Evolutionary conservation across 1,140 invertebrate species (phyloP).

Genomic region (Drosophila jambulina): DNA sequence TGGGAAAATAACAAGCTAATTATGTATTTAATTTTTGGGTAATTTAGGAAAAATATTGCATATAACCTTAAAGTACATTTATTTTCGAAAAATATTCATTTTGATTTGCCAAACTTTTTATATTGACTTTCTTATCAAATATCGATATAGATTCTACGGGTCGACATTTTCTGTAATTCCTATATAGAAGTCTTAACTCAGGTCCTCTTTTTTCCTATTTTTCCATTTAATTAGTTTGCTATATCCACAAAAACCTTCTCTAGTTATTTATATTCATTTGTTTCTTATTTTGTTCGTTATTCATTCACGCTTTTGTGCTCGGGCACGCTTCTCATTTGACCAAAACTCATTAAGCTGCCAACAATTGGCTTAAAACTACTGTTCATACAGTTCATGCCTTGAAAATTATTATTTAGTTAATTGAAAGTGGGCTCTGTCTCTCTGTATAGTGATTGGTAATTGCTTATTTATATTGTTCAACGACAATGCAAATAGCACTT

Average conservation of each 20-base stretch:
- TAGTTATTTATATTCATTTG: constrained; percentile 1
- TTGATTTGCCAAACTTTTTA: too few species aligned
- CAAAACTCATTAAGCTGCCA: constrained; percentile 13
- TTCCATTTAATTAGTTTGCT: too few species aligned
- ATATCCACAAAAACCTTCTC: too few species aligned
- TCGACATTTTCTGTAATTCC: too few species aligned
- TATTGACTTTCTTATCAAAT: too few species aligned
- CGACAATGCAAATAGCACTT: constrained; percentile 32
- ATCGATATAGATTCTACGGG: too few species aligned
- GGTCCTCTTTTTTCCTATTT: too few species aligned
- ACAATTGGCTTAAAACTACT: neutral
- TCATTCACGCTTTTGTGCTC: constrained; percentile 6
- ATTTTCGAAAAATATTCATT: too few species aligned
- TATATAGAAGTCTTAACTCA: too few species aligned
- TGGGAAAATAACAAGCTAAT: neutral
- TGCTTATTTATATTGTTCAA: constrained; percentile 12
- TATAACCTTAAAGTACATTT: too few species aligned
- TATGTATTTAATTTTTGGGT: neutral
- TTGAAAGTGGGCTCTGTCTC: constrained; percentile 8
- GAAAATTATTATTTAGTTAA: constrained; percentile 18
- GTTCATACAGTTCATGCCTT: neutral
- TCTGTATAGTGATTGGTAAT: constrained; percentile 18
- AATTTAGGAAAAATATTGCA: too few species aligned
- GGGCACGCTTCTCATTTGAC: constrained; percentile 26
- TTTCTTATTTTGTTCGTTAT: neutral